Evolutionary conservation across 2,113 vertebrate genomes (phyloP), one percentile per base, ranked within the genome.

Genomic region (Patagioenas fasciata): DNA sequence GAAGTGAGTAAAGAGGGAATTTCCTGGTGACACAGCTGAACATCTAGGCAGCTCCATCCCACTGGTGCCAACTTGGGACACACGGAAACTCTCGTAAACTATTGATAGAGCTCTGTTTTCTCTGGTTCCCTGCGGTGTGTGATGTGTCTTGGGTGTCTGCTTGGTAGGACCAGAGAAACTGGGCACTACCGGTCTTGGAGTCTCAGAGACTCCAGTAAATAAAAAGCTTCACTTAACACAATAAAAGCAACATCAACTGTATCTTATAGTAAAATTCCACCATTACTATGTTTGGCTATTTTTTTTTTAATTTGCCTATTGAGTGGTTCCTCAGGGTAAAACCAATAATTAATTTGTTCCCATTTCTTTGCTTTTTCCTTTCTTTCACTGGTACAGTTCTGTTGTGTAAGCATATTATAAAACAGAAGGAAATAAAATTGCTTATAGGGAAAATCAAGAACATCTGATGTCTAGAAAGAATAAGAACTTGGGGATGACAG

Each of bases 1-100:
- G 75, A 88, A 69, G 57, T 79, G 83, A 91, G 80, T 85, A 95
- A 92, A 92, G 48, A 89, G 78, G 24, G 78, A 91, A n/a, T 82
- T 89, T 97, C 86, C 94, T 96, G 72, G 23, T 48, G 56, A 10
- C 32, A 21, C 1, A 29, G 24, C 20, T n/a, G 51, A 25, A 32
- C 20, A 14, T 51, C 48, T 71, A 71, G 89, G 84, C 84, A 97
- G 56, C 53, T 65, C 80, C 80, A 75, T 82, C 73, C 44, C 66
- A 40, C 84, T 72, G 32, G 60, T 82, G 77, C 50, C 80, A 91
- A 2, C 81, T 4, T 95, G 40, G 93, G 89, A 96, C 44, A 14
- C 42, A 14, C 31, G 89, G 73, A 95, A 95, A 92, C 65, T 87
- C 53, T 64, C 50, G 18, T 65, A 67, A 89, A 34, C 32, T 48